A percentile compares a stretch with the other conserved stretches of the same genome.
These are phyloP conservation scores for Mixornis gularis DNA, from an alignment of 2,113 vertebrate genomes.

Conservation along the genomic window DNA sequence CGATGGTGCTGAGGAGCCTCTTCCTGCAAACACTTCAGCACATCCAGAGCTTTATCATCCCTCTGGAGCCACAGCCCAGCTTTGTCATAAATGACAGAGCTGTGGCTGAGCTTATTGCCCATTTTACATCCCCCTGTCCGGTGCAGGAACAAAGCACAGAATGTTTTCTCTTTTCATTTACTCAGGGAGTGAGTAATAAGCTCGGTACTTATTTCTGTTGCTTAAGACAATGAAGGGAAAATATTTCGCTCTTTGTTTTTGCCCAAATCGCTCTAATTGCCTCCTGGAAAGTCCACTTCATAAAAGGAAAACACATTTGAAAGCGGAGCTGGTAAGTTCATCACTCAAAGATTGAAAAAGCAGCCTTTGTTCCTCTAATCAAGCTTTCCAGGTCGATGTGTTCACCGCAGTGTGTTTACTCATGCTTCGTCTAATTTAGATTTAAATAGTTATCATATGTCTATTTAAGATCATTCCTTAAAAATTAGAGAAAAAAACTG, in stretches of 20 bases:
- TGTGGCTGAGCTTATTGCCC: conserved; percentile 8
- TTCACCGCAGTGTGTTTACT: not conserved
- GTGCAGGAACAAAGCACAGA: conserved; percentile 24
- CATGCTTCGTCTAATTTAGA: not conserved
- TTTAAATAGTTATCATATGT: not conserved
- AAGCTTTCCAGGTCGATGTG: not conserved
- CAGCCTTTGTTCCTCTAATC: conserved; percentile 11
- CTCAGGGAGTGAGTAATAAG: conserved; percentile 23
- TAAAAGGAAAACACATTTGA: conserved; percentile 42
- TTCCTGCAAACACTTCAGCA: conserved; percentile 51
- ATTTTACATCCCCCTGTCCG: not conserved
- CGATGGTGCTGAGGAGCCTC: not conserved
- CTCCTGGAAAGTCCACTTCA: conserved; percentile 45
- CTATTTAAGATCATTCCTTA: not conserved
- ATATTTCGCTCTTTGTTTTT: conserved; percentile 50
- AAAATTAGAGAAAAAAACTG: not conserved
- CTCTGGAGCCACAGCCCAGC: conserved; percentile 20
- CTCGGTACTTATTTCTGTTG: not conserved
- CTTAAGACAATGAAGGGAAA: conserved; percentile 48
- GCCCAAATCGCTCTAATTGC: conserved; percentile 35
- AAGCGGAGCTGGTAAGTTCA: conserved; percentile 21
- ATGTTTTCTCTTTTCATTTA: conserved; percentile 17
- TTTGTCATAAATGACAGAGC: conserved; percentile 17
- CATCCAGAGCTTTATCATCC: conserved; percentile 22
- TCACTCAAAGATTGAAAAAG: conserved; percentile 9